Percentiles rank a stretch among this genome's conserved stretches.
phyloP scores from a whole-genome alignment of 2,888 invertebrate species.

The Lepetodrilus schrolli region DNA sequence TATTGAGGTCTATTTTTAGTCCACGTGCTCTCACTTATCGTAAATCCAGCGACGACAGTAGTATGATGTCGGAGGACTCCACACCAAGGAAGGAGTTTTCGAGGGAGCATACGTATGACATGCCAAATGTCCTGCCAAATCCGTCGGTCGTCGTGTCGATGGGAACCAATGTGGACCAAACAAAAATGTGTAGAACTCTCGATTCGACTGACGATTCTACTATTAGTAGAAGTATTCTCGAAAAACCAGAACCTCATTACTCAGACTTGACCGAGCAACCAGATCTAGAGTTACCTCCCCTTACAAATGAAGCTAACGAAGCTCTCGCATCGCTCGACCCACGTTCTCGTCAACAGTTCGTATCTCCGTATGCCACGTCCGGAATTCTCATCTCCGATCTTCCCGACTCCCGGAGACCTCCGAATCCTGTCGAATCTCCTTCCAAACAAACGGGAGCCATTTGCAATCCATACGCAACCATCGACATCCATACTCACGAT shows the following conservation, averaged over 20 bases:
- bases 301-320: too few species aligned
- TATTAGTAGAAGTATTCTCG: too few species aligned
- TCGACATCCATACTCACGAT: background rate
- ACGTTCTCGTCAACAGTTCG: background rate
- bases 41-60: background rate
- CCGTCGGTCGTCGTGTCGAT: background rate
- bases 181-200: background rate
- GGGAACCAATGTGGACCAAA: background rate
- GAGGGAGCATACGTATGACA: background rate
- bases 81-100: too few species aligned
- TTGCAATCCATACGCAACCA: background rate
- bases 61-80: background rate
- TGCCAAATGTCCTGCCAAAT: background rate
- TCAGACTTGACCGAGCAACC: background rate
- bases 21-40: background rate
- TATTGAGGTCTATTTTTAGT: background rate
- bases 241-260: too few species aligned
- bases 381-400: background rate
- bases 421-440: background rate
- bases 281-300: background rate
- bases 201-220: background rate
- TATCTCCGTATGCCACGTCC: background rate
- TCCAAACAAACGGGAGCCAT: background rate
- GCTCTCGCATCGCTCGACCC: too few species aligned
- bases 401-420: background rate